Evolutionary conservation across 1,140 invertebrate species (phyloP).

Genomic region (Delia radicum): DNA sequence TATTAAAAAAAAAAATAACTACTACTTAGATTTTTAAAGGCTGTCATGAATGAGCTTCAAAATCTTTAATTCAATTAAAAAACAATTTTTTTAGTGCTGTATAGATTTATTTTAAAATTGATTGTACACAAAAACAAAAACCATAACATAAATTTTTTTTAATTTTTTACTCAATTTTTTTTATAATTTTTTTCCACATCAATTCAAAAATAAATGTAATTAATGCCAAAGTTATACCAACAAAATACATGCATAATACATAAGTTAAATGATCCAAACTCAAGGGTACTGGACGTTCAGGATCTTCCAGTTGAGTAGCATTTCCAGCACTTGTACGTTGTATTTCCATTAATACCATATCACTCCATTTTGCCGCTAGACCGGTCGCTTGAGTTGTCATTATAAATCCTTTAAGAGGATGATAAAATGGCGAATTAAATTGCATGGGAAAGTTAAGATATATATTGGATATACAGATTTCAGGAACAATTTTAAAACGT

Average conservation of each 20-base stretch:
- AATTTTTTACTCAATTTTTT: no score
- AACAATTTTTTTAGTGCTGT: no score
- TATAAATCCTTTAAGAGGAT: constrained; percentile 42
- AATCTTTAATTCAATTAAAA: no score
- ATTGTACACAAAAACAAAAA: no score
- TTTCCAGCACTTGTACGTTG: background rate
- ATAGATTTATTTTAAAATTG: no score
- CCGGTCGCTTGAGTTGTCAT: constrained; percentile 35
- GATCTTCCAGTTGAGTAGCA: background rate
- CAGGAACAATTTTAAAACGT: constrained; percentile 7
- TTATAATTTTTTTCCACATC: no score
- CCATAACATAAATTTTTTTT: no score
- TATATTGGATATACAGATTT: constrained; percentile 44
- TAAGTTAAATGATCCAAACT: background rate
- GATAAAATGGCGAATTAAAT: constrained; percentile 43
- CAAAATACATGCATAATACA: background rate
- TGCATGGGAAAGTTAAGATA: constrained; percentile 45
- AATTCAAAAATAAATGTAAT: no score
- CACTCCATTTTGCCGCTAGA: background rate
- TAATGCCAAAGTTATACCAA: no score
- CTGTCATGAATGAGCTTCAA: no score
- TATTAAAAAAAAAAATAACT: no score
- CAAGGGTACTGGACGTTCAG: background rate
- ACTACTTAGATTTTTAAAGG: no score
- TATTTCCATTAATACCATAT: background rate